phyloP scores from a whole-genome alignment of 2,888 invertebrate species.

The Dryococelus australis region DNA sequence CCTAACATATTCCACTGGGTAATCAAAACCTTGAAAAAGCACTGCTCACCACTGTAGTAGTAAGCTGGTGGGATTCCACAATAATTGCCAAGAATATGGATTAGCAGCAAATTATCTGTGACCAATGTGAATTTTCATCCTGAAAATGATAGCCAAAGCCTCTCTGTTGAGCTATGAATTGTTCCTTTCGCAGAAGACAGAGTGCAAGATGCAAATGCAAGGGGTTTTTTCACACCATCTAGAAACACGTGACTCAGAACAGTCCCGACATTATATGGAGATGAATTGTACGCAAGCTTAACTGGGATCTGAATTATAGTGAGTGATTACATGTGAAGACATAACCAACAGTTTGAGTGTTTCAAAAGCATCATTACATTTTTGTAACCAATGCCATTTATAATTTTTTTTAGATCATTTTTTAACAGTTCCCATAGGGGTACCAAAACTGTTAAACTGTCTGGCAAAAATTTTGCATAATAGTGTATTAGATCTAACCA shows the following conservation, averaged over 20 bases:
- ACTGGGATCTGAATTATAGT: too few relatives aligned
- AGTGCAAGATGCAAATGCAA: conserved; percentile 49
- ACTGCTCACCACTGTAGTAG: conserved; percentile 53
- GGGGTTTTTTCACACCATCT: conserved; percentile 44
- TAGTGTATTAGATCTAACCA: conserved; percentile 46
- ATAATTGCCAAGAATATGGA: conserved; percentile 53
- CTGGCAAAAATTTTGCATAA: not conserved
- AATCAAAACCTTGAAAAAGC: conserved; percentile 53
- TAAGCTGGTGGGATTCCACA: conserved; percentile 50
- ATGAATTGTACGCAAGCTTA: conserved; percentile 55
- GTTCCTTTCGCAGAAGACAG: conserved; percentile 48
- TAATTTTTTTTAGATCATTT: too few relatives aligned
- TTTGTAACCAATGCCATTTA: too few relatives aligned
- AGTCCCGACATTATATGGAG: conserved; percentile 45
- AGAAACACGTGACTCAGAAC: conserved; percentile 48
- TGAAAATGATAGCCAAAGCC: conserved; percentile 50
- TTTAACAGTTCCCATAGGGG: too few relatives aligned
- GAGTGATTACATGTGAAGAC: too few relatives aligned
- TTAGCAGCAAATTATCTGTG: conserved; percentile 57
- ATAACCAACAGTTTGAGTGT: too few relatives aligned
- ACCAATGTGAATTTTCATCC: conserved; percentile 51
- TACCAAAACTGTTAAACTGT: not conserved
- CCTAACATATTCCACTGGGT: conserved; percentile 44
- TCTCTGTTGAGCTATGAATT: conserved; percentile 51
- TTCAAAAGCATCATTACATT: too few relatives aligned